Base-by-base conservation (phyloP, 2,888 invertebrate genomes). In the Caenorhabditis plicata region DNA sequence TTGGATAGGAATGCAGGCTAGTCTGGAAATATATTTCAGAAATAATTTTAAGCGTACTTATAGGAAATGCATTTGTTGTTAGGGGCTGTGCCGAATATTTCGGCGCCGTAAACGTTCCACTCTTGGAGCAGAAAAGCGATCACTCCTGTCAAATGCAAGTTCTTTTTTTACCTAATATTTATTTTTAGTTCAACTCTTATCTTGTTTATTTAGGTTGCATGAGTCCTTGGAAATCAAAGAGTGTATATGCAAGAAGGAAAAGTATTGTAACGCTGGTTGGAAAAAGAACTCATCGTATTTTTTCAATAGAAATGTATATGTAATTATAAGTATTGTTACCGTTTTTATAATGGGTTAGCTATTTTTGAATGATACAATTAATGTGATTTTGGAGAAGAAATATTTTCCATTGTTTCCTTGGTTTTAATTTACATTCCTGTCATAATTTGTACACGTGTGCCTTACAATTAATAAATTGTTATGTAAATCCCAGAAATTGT, bases 61-160 rank as follows among this genome's bases (percentile, higher is more conserved):
- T 39, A 64, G 66, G 65, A 2, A 47, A 66, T 17, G 60, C 65
- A 2, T 75, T 77, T 52, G 74, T 75, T 15, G 62, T 77, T 20
- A 72, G 77, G 13, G 77, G 77, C 8, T 77, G 77, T 41, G 77
- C 77, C 1, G 77, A 77, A 50, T 60, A 68, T 26, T 74, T 77
- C 32, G 77, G 75, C 8, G 77, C 77, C 2, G 66, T 77, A 19
- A 65, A 75, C 40, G 54, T 55, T 11, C 51, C 57, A 11, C 43
- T 63, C 15, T 36, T 77, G 23, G 71, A 71, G 33, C 55, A 57
- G 27, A 64, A 71, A 27, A 55, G 55, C 22, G 75, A 77, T 52
- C 68, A 74, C 55, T 52, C 64, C 13, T 76, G 76, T 45, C 39
- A 50, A 23, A 52, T 57, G 55, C 55, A 9, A 44, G 53, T 41